phyloP scores from a whole-genome alignment of 2,888 invertebrate species.

The Bombylius discolor region DNA sequence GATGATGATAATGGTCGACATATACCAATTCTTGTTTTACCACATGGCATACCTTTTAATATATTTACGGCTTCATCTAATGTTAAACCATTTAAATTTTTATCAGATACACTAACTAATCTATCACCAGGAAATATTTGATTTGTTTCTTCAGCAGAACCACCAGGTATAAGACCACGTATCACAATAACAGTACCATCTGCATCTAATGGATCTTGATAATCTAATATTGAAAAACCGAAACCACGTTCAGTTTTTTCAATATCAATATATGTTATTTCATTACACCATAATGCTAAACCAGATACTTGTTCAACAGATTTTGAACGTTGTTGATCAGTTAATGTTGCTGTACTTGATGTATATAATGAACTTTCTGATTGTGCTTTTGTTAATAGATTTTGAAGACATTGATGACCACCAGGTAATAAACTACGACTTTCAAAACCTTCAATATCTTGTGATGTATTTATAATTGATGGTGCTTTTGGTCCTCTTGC shows the following conservation, averaged over 20 bases:
- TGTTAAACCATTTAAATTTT: slow-evolving; percentile 77
- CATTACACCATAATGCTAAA: slow-evolving; percentile 92
- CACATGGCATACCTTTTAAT: slow-evolving; percentile 84
- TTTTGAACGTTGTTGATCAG: slow-evolving; percentile 67
- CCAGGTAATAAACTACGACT: slow-evolving; percentile 73
- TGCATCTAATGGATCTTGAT: slow-evolving; percentile 93
- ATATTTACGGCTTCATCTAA: slow-evolving; percentile 93
- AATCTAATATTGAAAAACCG: slow-evolving; percentile 95
- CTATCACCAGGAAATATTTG: slow-evolving; percentile 92
- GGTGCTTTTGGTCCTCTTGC: slow-evolving; percentile 52
- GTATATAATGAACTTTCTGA: slow-evolving; percentile 88
- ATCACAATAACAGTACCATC: slow-evolving; percentile 94
- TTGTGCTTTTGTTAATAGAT: slow-evolving; percentile 82
- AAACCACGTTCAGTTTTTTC: slow-evolving; percentile 90
- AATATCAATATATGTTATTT: slow-evolving; percentile 82
- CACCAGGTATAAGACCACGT: slow-evolving; percentile 92
- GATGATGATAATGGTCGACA: slow-evolving; percentile 55
- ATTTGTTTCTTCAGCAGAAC: slow-evolving; percentile 92
- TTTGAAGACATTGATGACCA: slow-evolving; percentile 68
- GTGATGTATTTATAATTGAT: slow-evolving; percentile 63
- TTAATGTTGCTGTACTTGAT: slow-evolving; percentile 69
- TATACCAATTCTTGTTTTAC: slow-evolving; percentile 80
- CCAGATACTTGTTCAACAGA: slow-evolving; percentile 91
- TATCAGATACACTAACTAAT: slow-evolving; percentile 81
- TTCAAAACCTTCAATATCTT: slow-evolving; percentile 67